A percentile compares a stretch with the other conserved stretches of the same genome.
Evolutionary conservation across 1,140 invertebrate species (phyloP).

Genomic region (Nomia melanderi): DNA sequence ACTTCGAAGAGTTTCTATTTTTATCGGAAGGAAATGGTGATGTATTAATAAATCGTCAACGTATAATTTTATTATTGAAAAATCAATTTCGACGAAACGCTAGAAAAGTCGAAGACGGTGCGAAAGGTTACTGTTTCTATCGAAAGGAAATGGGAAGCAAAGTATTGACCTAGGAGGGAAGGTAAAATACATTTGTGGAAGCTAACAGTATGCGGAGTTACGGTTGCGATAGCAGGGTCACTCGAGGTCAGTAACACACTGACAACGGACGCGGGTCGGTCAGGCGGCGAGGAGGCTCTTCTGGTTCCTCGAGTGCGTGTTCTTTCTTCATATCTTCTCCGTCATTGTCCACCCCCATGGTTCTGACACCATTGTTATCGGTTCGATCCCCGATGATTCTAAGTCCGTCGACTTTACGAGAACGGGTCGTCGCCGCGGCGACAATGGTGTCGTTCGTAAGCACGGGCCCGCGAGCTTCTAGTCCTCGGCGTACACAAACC

Average conservation of each 20-base stretch:
- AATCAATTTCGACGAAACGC: no score
- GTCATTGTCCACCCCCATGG: neutral
- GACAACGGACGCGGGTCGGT: slow-evolving; percentile 62
- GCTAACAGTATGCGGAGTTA: slow-evolving; percentile 71
- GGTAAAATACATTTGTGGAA: slow-evolving; percentile 70
- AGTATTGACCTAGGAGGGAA: slow-evolving; percentile 38
- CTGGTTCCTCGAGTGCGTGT: slow-evolving; percentile 26
- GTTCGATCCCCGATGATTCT: neutral
- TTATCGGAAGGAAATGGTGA: no score
- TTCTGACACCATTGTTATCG: neutral
- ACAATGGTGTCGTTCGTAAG: neutral
- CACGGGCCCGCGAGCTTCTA: neutral
- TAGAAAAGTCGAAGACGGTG: no score
- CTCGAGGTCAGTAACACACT: slow-evolving; percentile 80
- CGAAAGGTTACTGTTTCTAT: neutral
- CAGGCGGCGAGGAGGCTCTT: slow-evolving; percentile 39
- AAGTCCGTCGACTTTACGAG: neutral
- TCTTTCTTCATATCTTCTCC: slow-evolving; percentile 11
- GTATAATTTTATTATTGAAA: no score
- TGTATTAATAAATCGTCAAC: no score
- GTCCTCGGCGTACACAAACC: neutral
- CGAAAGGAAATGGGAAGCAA: no score
- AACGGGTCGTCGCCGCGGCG: neutral
- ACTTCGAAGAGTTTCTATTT: no score
- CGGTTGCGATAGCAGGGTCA: slow-evolving; percentile 77